Conservation (phyloP, 64 coral and sea anemone species). For the Stichodactyla mertensii region DNA sequence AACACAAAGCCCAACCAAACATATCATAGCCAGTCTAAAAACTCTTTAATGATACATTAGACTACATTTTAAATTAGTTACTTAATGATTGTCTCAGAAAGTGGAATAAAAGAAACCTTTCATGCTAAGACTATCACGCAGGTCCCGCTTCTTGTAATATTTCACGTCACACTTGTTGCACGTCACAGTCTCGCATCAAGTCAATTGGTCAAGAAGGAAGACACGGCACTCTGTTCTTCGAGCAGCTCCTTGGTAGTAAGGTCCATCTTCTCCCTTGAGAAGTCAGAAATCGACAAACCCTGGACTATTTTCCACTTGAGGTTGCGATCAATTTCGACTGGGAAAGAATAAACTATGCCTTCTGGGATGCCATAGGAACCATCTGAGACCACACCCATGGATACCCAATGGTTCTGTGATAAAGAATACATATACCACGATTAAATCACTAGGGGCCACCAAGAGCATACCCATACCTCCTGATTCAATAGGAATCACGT, state of each 20-base stretch:
- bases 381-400: constrained; percentile 93
- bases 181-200: constrained; percentile 16
- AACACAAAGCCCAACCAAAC: too few species aligned
- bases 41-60: neutral
- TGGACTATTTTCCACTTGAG: constrained; percentile 62
- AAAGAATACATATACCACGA: neutral
- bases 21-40: neutral
- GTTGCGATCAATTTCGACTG: constrained; percentile 38
- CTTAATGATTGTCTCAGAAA: neutral
- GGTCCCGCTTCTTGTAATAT: neutral
- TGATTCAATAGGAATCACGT: neutral
- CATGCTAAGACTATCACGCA: neutral
- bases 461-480: neutral
- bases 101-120: neutral
- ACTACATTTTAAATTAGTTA: neutral
- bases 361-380: constrained; percentile 86
- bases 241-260: constrained; percentile 77
- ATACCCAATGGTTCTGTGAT: constrained; percentile 65
- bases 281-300: constrained; percentile 67
- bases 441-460: neutral
- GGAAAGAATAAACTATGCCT: constrained; percentile 90
- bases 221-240: constrained; percentile 56
- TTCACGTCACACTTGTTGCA: too few species aligned
- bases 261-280: constrained; percentile 93
- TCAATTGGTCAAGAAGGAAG: constrained; percentile 4